Evolutionary conservation across 2,888 invertebrate species (phyloP).

Genomic region (Eumerus sabulonum): DNA sequence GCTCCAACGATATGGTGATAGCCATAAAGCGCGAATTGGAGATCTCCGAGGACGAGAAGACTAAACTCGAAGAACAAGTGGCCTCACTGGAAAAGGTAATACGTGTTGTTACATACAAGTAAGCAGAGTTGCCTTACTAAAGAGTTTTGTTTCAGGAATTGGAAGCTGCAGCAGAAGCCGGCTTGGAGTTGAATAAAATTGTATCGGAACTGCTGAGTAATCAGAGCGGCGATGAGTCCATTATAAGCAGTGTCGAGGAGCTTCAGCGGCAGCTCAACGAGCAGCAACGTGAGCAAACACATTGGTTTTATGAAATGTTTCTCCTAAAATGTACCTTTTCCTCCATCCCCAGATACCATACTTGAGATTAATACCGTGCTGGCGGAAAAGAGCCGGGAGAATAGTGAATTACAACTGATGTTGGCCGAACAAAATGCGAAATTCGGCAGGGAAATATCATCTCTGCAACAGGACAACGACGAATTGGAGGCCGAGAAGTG

Average conservation of each 20-base stretch:
- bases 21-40: slow-evolving; percentile 84
- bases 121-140: too few relatives aligned
- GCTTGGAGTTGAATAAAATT: slow-evolving; percentile 86
- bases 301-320: too few relatives aligned
- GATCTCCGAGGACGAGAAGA: slow-evolving; percentile 79
- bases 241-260: slow-evolving; percentile 84
- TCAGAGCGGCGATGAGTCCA: slow-evolving; percentile 83
- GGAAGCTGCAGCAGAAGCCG: slow-evolving; percentile 89
- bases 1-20: slow-evolving; percentile 86
- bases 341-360: slow-evolving; percentile 77
- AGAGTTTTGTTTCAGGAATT: slow-evolving; percentile 80
- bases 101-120: too few relatives aligned
- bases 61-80: slow-evolving; percentile 84
- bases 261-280: slow-evolving; percentile 84
- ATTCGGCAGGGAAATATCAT: slow-evolving; percentile 81
- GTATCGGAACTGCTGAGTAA: slow-evolving; percentile 84
- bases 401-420: slow-evolving; percentile 79
- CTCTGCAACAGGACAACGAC: slow-evolving; percentile 81
- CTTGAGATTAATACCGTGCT: slow-evolving; percentile 80
- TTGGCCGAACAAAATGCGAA: slow-evolving; percentile 79
- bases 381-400: slow-evolving; percentile 81
- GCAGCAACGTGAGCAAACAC: slow-evolving; percentile 82
- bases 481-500: slow-evolving; percentile 80
- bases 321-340: neutral
- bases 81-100: slow-evolving; percentile 83